Evolutionary conservation across 1,140 invertebrate species (phyloP).

Genomic region (Aethina tumida): DNA sequence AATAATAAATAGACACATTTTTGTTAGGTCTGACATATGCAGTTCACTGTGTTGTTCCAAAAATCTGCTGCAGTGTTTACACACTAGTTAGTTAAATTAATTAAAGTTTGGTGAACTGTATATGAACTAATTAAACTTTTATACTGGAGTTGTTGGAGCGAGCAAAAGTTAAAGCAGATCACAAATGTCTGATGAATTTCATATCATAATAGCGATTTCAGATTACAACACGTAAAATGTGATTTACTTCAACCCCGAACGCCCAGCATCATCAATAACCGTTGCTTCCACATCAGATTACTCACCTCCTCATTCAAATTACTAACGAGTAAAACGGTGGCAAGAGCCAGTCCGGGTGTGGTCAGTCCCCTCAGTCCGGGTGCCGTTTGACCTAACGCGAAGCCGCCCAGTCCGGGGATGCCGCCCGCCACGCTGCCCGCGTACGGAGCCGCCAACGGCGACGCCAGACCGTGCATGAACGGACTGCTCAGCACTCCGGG

Average conservation of each 20-base stretch:
- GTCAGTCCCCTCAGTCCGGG: slow-evolving; percentile 55
- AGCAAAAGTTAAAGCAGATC: too few species aligned
- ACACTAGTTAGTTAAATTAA: too few species aligned
- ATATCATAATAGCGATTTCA: too few species aligned
- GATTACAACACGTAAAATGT: too few species aligned
- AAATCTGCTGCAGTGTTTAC: too few species aligned
- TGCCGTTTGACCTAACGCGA: slow-evolving; percentile 56
- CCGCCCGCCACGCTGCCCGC: slow-evolving; percentile 57
- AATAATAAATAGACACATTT: not conserved
- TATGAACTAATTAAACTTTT: too few species aligned
- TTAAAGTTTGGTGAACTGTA: too few species aligned
- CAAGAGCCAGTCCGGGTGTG: slow-evolving; percentile 49
- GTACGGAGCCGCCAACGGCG: slow-evolving; percentile 58
- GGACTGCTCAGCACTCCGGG: slow-evolving; percentile 75
- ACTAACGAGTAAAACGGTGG: slow-evolving; percentile 78
- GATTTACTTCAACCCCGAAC: too few species aligned
- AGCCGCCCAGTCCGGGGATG: slow-evolving; percentile 60
- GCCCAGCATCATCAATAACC: too few species aligned
- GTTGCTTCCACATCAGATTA: slow-evolving; percentile 10
- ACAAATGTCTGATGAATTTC: too few species aligned
- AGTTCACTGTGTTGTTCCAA: too few species aligned
- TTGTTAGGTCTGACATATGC: not conserved
- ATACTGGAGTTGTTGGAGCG: too few species aligned
- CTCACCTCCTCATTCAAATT: slow-evolving; percentile 87
- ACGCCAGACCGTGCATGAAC: slow-evolving; percentile 66